Conservation (phyloP, 30 jellyfish, hydroid and myxozoan genomes). For the Aurelia aurita complex sp. Pacific region DNA sequence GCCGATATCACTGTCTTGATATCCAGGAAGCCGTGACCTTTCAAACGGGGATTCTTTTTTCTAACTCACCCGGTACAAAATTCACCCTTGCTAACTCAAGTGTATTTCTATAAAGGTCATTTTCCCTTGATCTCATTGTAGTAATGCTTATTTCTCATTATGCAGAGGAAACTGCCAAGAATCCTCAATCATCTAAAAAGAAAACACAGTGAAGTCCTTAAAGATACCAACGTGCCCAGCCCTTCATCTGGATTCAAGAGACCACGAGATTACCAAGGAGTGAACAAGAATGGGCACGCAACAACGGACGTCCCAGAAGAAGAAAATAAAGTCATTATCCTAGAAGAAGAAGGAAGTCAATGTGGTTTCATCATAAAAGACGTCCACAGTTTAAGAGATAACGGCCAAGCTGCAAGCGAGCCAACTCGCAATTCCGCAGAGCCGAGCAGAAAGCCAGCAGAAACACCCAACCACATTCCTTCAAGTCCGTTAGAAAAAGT, state of each 20-base stretch:
- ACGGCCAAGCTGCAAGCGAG: constrained; percentile 30
- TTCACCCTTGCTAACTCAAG: too few relatives aligned
- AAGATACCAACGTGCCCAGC: constrained; percentile 9
- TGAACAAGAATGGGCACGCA: background rate
- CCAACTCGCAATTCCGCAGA: constrained; percentile 16
- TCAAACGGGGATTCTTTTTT: too few relatives aligned
- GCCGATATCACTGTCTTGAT: too few relatives aligned
- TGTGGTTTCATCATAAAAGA: constrained; percentile 58
- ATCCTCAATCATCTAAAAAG: constrained; percentile 50
- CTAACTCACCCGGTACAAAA: too few relatives aligned
- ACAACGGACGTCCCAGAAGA: constrained; percentile 19
- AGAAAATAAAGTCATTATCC: constrained; percentile 44
- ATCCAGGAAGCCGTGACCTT: too few relatives aligned
- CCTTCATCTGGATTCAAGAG: constrained; percentile 47
- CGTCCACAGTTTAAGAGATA: constrained; percentile 68
- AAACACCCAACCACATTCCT: constrained; percentile 2
- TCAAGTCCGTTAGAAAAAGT: constrained; percentile 5
- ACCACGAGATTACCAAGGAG: constrained; percentile 32
- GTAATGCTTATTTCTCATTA: background rate
- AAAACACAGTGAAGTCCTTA: constrained; percentile 55
- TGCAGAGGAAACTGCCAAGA: constrained; percentile 69
- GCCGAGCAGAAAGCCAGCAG: constrained; percentile 10
- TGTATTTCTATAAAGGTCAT: too few relatives aligned
- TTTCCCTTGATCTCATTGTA: too few relatives aligned
- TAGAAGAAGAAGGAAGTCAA: constrained; percentile 49